Evolutionary conservation across 2,113 vertebrate genomes (phyloP).

Genomic region (Beaufortia kweichowensis): DNA sequence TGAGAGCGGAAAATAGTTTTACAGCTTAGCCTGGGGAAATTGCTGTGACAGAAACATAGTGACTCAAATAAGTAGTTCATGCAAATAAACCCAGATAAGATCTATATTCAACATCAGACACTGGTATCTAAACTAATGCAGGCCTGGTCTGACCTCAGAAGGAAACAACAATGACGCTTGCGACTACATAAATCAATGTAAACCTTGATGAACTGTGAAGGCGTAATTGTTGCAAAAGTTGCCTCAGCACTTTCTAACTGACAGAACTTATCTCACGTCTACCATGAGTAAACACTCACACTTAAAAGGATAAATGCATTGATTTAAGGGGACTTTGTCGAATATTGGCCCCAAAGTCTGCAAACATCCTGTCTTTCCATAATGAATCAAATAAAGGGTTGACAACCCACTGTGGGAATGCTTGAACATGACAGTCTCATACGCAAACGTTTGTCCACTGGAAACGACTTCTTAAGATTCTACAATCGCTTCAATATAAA

Average conservation of each 20-base stretch:
- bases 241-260: slow-evolving; percentile 42
- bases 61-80: slow-evolving; percentile 21
- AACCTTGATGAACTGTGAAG: slow-evolving; percentile 35
- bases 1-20: slow-evolving; percentile 21
- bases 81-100: slow-evolving; percentile 18
- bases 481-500: not conserved
- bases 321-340: slow-evolving; percentile 46
- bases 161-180: slow-evolving; percentile 21
- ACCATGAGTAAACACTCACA: slow-evolving; percentile 11
- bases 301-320: slow-evolving; percentile 35
- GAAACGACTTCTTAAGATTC: not conserved
- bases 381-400: slow-evolving; percentile 42
- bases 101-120: slow-evolving; percentile 31
- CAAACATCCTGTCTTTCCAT: slow-evolving; percentile 54
- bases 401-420: slow-evolving; percentile 22
- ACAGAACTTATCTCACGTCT: slow-evolving; percentile 22
- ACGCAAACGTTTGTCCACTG: slow-evolving; percentile 19
- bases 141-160: slow-evolving; percentile 7
- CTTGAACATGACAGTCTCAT: slow-evolving; percentile 35
- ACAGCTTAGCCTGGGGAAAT: slow-evolving; percentile 12
- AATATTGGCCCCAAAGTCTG: slow-evolving; percentile 42
- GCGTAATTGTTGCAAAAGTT: slow-evolving; percentile 35
- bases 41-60: not conserved
- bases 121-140: slow-evolving; percentile 19
- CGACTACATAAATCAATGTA: slow-evolving; percentile 31